Conservation (phyloP, 2,888 invertebrate genomes). For the Scaptomyza caliginosa region DNA sequence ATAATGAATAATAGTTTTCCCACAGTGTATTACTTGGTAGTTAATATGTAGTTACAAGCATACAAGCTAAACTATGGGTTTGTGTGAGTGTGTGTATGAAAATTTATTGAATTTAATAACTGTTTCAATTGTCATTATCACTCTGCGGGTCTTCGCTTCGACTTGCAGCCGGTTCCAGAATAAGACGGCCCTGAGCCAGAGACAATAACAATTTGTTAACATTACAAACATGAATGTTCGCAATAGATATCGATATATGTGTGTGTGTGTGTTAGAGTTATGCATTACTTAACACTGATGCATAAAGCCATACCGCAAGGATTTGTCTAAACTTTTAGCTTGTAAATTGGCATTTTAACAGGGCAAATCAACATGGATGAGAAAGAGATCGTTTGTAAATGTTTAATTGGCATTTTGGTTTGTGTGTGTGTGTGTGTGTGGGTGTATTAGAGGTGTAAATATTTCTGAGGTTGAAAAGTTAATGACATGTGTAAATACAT, state of each 20-base stretch:
- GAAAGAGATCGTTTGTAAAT: conserved; percentile 37
- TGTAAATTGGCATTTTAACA: conserved; percentile 12
- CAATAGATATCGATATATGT: not conserved
- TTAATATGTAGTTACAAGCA: not conserved
- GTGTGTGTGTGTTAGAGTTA: not conserved
- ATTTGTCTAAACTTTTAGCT: not conserved
- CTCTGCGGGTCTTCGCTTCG: not conserved
- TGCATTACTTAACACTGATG: conserved; percentile 16
- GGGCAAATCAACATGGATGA: not conserved
- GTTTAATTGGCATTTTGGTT: conserved; percentile 42
- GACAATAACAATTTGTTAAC: not conserved
- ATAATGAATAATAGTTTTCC: not conserved
- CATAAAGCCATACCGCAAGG: conserved; percentile 28
- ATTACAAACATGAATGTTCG: not conserved
- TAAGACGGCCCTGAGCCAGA: not conserved
- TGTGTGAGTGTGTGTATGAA: not conserved
- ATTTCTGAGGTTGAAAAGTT: conserved; percentile 48
- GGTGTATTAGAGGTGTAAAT: conserved; percentile 18
- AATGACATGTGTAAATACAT: conserved; percentile 31
- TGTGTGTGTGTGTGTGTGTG: not conserved
- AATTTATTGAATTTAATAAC: conserved; percentile 57
- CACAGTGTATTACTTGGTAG: conserved; percentile 4
- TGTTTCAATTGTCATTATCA: conserved; percentile 40
- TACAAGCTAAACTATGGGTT: no score
- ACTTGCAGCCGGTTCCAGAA: not conserved